These are phyloP conservation scores for Ahaetulla prasina DNA, from an alignment of 2,113 vertebrate species.

Conservation along the genomic window DNA sequence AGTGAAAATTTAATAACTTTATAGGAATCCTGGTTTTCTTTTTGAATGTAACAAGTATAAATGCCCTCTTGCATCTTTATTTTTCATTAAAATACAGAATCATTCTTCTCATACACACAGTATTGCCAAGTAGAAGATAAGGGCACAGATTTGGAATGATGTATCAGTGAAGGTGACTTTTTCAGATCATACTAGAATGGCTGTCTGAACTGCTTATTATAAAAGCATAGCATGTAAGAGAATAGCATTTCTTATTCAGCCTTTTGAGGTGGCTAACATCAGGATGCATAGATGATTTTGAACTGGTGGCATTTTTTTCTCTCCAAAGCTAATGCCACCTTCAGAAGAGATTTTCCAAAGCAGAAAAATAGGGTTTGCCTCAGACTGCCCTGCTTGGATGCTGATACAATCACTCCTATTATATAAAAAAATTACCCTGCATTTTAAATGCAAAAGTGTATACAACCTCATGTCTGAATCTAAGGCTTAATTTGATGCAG, in stretches of 20 bases:
- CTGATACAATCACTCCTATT: not conserved
- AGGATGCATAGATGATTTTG: not conserved
- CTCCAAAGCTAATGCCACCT: not conserved
- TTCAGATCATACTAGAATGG: not conserved
- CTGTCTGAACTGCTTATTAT: not conserved
- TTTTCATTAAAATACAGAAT: not conserved
- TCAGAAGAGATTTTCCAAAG: not conserved
- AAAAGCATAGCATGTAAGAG: not conserved
- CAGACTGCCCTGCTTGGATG: not conserved
- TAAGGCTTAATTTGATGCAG: not conserved
- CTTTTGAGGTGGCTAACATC: not conserved
- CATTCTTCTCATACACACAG: not conserved
- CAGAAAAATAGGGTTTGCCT: not conserved
- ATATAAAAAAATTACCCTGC: not conserved
- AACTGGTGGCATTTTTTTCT: not conserved
- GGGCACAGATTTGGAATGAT: not conserved
- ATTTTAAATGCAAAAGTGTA: not conserved
- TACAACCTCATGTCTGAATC: not conserved
- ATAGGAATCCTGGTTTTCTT: not conserved
- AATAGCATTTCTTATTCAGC: not conserved
- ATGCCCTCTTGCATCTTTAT: not conserved
- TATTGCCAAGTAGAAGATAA: not conserved
- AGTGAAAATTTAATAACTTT: not conserved
- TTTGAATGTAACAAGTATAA: not conserved
- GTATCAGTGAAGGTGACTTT: not conserved